These are phyloP conservation scores for Mormyrops attenuatus DNA, from an alignment of 2,797 vertebrate genomes.

Conservation along the genomic window DNA sequence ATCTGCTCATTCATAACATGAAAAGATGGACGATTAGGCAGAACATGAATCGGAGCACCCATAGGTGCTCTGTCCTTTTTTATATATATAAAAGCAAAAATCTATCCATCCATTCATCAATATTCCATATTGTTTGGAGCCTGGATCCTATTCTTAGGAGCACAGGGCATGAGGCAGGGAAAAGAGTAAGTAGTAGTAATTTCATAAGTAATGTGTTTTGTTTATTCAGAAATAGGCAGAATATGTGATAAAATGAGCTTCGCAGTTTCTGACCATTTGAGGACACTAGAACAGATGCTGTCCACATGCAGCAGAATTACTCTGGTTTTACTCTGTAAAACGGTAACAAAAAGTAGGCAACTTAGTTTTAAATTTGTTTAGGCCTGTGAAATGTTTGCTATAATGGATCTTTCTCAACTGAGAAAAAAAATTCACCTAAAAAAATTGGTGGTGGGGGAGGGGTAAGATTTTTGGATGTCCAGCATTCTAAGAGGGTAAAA, in stretches of 20 bases:
- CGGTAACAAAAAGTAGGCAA: not conserved
- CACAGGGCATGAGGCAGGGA: not conserved
- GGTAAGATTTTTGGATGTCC: not conserved
- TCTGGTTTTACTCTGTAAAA: not conserved
- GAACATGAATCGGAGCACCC: not conserved
- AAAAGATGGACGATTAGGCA: not conserved
- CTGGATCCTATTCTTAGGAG: not conserved
- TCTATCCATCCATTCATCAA: not conserved
- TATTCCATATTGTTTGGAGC: not conserved
- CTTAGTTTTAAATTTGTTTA: not conserved
- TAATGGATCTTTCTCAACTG: not conserved
- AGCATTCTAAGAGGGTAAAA: not conserved
- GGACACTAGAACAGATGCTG: not conserved
- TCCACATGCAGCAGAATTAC: not conserved
- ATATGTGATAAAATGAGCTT: not conserved
- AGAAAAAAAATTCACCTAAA: not conserved
- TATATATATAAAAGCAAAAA: not conserved
- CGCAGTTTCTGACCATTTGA: not conserved
- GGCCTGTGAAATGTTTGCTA: not conserved
- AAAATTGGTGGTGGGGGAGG: not conserved
- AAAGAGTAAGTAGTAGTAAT: not conserved
- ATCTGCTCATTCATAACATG: not conserved
- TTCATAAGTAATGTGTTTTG: not conserved
- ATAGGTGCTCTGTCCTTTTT: not conserved
- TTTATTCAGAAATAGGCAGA: not conserved